phyloP scores from a whole-genome alignment of 2,888 invertebrate genomes.

The Ophraella communa region DNA sequence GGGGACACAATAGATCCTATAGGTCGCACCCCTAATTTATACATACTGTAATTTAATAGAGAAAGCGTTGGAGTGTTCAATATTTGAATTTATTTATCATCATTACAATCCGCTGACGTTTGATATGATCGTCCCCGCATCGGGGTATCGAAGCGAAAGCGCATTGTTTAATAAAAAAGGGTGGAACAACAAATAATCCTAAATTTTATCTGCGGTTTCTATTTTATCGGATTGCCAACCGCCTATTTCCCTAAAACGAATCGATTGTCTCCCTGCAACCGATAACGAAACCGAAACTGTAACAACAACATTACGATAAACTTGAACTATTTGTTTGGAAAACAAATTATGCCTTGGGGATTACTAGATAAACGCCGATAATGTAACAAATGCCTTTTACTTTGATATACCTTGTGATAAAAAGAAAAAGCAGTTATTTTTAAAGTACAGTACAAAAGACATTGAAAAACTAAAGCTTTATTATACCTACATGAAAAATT shows the following conservation, averaged over 20 bases:
- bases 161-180: slow-evolving; percentile 12
- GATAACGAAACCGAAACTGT: slow-evolving; percentile 13
- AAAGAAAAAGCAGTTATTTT: too few species aligned
- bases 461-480: too few species aligned
- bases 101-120: not conserved
- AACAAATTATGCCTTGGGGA: not conserved
- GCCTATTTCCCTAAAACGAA: slow-evolving; percentile 18
- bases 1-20: too few species aligned
- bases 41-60: not conserved
- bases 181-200: slow-evolving; percentile 24
- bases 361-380: not conserved
- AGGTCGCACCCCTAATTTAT: too few species aligned
- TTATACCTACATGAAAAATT: too few species aligned
- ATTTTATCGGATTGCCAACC: slow-evolving; percentile 26
- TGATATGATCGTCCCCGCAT: not conserved
- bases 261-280: slow-evolving; percentile 14
- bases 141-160: not conserved
- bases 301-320: slow-evolving; percentile 21
- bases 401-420: too few species aligned
- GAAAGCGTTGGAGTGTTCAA: not conserved
- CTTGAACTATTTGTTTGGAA: not conserved
- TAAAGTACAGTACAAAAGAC: too few species aligned
- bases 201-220: slow-evolving; percentile 21
- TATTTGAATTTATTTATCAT: not conserved
- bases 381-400: not conserved